Percentiles rank a stretch among this genome's conserved stretches.
Evolutionary conservation across 2,888 invertebrate genomes (phyloP).

Genomic region (Drosophila macrospina): DNA sequence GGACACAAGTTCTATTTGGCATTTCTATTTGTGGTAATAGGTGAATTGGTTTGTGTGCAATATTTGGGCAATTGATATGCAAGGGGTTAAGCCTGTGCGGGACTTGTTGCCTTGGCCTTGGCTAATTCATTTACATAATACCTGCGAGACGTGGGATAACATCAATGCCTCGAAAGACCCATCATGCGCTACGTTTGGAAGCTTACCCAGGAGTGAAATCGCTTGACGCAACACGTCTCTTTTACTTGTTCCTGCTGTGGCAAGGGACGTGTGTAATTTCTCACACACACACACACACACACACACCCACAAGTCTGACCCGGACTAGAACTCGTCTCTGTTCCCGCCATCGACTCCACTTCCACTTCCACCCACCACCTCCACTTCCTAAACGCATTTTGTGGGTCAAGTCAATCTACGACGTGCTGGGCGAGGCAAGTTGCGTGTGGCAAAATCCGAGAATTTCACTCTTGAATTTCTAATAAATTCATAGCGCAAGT

Average conservation of each 20-base stretch:
- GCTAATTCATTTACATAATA: conserved; percentile 80
- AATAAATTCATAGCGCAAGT: conserved; percentile 72
- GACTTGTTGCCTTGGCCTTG: conserved; percentile 31
- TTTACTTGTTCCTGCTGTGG: neutral
- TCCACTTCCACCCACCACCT: neutral
- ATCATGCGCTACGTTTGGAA: conserved; percentile 67
- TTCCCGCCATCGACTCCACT: neutral
- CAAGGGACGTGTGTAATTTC: conserved; percentile 4
- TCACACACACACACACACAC: conserved; percentile 18
- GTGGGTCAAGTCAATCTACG: conserved; percentile 70
- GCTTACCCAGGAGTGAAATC: conserved; percentile 67
- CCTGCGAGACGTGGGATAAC: conserved; percentile 57
- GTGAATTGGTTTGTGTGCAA: neutral
- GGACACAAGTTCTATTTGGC: too few relatives aligned
- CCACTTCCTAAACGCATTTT: conserved; percentile 45
- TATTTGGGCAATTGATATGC: conserved; percentile 42
- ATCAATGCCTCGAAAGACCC: conserved; percentile 40
- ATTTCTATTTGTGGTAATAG: too few relatives aligned
- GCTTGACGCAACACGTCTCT: conserved; percentile 58
- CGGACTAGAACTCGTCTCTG: neutral
- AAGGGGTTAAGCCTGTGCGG: conserved; percentile 33
- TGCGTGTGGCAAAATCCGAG: conserved; percentile 66
- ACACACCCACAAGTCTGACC: neutral
- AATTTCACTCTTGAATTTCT: conserved; percentile 79
- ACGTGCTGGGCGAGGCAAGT: conserved; percentile 43